Evolutionary conservation across 2,113 vertebrate species (phyloP), one percentile per base, ranked within the genome.

Genomic region (Nycticryphes semicollaris): DNA sequence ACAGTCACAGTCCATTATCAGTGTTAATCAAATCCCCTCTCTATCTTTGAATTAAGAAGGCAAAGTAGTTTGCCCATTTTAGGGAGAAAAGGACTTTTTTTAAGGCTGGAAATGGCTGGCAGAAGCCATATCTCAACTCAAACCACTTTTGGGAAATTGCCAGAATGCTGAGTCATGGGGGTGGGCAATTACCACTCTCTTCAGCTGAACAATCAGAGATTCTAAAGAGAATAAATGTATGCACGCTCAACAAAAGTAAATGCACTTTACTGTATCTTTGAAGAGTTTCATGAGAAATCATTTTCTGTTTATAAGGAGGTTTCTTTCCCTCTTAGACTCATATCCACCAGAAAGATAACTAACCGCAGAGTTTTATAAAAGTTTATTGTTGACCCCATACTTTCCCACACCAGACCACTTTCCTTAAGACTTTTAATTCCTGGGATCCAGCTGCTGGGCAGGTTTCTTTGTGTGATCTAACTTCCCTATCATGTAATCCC

Each of bases 91-190:
- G 3, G 9, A 84, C 18, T 28, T 83, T 50, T 50, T 88, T 92
- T 59, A 84, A 69, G 78, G 28, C 39, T 93, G 70, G 57, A 76
- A 89, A 87, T 73, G 70, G 47, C 69, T 92, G 94, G 66, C 73
- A 84, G 62, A 96, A 84, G 84, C n/a, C 50, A 47, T 86, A 89
- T 56, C n/a, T 96, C 74, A 18, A 45, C 31, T 90, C 53, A 82
- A 90, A 87, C 48, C 47, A 78, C 64, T 92, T 82, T n/a, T 31
- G 54, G 95, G 94, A 95, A 95, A 91, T 95, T 94, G 92, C 69
- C 74, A 94, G 84, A 91, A 63, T 79, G 81, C 57, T 96, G 92
- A 95, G 51, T 96, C 96, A 95, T 37, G 73, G 62, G 48, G 39
- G 69, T 92, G 73, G 86, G 89, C 94, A 96, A 76, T 94, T 84